Evolutionary conservation across 1,140 invertebrate genomes (phyloP).

Genomic region (Tetramorium alpestre): DNA sequence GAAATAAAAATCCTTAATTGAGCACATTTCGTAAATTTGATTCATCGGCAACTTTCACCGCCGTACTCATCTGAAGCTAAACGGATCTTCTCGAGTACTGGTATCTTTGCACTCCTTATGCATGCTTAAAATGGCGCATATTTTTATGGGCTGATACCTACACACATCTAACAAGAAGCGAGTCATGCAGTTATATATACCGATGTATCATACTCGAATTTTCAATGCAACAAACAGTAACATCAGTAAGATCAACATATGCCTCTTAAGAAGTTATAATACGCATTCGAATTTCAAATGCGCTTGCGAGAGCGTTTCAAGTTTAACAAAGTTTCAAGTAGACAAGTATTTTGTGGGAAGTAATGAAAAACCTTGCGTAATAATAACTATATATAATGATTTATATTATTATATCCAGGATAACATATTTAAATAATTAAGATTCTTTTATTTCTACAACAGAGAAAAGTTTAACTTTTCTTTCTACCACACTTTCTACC

Average conservation of each 20-base stretch:
- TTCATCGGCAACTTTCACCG: background rate
- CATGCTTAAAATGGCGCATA: background rate
- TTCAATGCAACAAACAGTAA: background rate
- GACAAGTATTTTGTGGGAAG: background rate
- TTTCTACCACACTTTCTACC: too few relatives aligned
- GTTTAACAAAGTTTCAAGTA: background rate
- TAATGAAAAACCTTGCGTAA: background rate
- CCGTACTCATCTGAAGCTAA: background rate
- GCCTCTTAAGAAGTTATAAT: slow-evolving; percentile 1
- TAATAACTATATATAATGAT: too few relatives aligned
- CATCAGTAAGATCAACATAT: background rate
- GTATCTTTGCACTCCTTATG: background rate
- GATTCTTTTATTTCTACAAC: too few relatives aligned
- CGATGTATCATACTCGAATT: background rate
- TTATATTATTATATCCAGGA: too few relatives aligned
- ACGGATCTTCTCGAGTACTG: background rate
- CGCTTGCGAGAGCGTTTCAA: background rate
- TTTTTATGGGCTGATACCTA: slow-evolving; percentile 35
- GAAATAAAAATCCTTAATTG: background rate
- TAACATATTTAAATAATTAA: too few relatives aligned
- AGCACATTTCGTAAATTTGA: background rate
- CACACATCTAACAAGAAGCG: background rate
- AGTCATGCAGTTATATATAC: background rate
- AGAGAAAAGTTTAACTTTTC: too few relatives aligned
- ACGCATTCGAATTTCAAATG: background rate